These are phyloP conservation scores for Lymantria dispar DNA, from an alignment of 2,888 invertebrate species.

Conservation along the genomic window DNA sequence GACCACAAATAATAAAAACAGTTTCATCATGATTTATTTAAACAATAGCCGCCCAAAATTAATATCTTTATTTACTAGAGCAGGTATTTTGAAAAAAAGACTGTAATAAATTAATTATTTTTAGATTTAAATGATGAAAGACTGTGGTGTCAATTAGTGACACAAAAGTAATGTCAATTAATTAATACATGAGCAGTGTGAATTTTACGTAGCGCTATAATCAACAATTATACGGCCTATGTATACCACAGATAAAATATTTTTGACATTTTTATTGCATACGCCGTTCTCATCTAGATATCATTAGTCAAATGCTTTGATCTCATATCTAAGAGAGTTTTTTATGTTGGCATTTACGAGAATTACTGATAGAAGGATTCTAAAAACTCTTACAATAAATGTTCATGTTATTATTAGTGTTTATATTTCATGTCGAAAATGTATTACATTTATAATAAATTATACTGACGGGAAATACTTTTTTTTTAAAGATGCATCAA, in stretches of 20 bases:
- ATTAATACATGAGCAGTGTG: constrained; percentile 25
- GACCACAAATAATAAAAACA: too few species aligned
- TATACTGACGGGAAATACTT: constrained; percentile 3
- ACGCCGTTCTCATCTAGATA: constrained; percentile 73
- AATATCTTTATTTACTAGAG: too few species aligned
- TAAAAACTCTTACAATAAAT: constrained; percentile 26
- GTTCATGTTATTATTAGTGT: constrained; percentile 24
- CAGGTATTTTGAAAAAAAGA: neutral
- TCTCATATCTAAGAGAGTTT: constrained; percentile 70
- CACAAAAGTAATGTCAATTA: constrained; percentile 20
- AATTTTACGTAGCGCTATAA: constrained; percentile 39
- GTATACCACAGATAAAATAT: constrained; percentile 53
- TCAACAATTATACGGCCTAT: constrained; percentile 51
- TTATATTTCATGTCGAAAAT: constrained; percentile 27
- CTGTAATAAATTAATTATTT: neutral
- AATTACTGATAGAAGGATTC: constrained; percentile 28
- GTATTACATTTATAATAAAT: constrained; percentile 21
- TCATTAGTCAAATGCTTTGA: constrained; percentile 75
- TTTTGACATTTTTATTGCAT: constrained; percentile 73
- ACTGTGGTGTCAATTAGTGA: constrained; percentile 18
- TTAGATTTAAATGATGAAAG: constrained; percentile 2
- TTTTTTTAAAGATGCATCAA: too few species aligned
- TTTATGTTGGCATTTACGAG: constrained; percentile 59
- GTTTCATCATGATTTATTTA: too few species aligned
- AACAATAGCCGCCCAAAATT: too few species aligned